Base-by-base conservation (phyloP, 2,797 vertebrate genomes). In the Pteropus rufus region DNA sequence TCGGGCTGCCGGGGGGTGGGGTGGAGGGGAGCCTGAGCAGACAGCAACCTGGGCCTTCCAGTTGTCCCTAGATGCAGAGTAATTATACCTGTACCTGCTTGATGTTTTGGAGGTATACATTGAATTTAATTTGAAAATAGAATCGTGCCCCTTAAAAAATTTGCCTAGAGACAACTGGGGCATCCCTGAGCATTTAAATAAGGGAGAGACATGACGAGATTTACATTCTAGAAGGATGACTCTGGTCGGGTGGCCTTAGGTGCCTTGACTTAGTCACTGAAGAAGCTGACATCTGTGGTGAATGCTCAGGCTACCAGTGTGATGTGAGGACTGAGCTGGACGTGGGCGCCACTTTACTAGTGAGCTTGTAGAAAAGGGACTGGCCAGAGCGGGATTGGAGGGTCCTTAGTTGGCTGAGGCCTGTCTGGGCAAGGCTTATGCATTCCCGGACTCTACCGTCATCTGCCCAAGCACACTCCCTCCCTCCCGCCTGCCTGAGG, bases 41-140 rank as follows among this genome's bases (percentile, higher is more conserved):
- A 16, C 15, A 44, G 24, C 1, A 21, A 23, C 58, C 24, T 93
- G 62, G 18, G 10, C 5, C 29, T 90, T 60, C 3, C 23, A 31
- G 14, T 12, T 44, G 36, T 1, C 3, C 3, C 0, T 0, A 31
- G 26, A 14, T 84, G 11, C 34, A 46, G 1, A 72, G 44, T 54
- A 77, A 31, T 64, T 76, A 23, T 7, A 84, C 15, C 3, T 79
- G 83, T 67, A 19, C 54, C 69, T 31, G 12, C 23, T 75, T 52
- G 92, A 23, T 19, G 29, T 44, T 72, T 75, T n/a, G 10, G 31
- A 82, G 24, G 14, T 31, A 19, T 23, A 31, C 1, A 19, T 15
- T 39, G 24, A 5, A 73, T 91, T 75, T 91, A n/a, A 26, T n/a
- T 87, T 87, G 46, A 88, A 92, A 85, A 85, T 16, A 83, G 11